Base-by-base conservation (phyloP, 2,113 vertebrate genomes). In the Burhinus bistriatus region DNA sequence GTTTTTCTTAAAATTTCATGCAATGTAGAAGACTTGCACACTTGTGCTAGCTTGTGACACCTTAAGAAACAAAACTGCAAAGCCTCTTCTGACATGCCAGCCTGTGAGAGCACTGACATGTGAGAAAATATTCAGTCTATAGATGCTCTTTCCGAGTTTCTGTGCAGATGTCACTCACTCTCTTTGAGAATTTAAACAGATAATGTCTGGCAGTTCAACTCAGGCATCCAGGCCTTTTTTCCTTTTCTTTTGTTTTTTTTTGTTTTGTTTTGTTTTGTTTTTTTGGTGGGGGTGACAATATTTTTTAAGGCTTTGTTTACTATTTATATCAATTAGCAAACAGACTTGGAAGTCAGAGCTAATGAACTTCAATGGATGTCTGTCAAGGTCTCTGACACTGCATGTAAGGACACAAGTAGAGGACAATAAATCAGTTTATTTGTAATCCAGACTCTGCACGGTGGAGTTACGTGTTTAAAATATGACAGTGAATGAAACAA, bases 71-170 rank as follows among this genome's bases (percentile, higher is more conserved):
- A 65, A 88, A 96, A 85, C 93, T 95, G 93, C 93, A 97, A 95
- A 95, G 79, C 73, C 84, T 95, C 84, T 96, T 96, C 62, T 87
- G 95, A 93, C 96, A 97, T 75, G 88, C 85, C 90, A 97, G 95
- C 76, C 95, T 83, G 85, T 69, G 82, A 92, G 95, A 95, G 88
- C 95, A 96, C 88, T 93, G 92, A 83, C 92, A 90, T 85, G 71
- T 88, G 95, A 96, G 90, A 95, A 94, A 86, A 52, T 58, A 75
- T 83, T 88, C 92, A 90, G 72, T 81, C 79, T 96, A 87, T 73
- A 81, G 89, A 95, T 95, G 92, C 76, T 95, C 95, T 87, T 97
- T 93, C 88, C 10, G 86, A 93, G 86, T 79, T 92, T 87, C 80
- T 75, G 27, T n/a, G 83, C 87, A 92, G 80, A 95, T 90, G 83